Percentiles rank a stretch among this genome's conserved stretches.
These are phyloP conservation scores for Origma solitaria DNA, from an alignment of 2,113 vertebrate genomes.

Conservation along the genomic window DNA sequence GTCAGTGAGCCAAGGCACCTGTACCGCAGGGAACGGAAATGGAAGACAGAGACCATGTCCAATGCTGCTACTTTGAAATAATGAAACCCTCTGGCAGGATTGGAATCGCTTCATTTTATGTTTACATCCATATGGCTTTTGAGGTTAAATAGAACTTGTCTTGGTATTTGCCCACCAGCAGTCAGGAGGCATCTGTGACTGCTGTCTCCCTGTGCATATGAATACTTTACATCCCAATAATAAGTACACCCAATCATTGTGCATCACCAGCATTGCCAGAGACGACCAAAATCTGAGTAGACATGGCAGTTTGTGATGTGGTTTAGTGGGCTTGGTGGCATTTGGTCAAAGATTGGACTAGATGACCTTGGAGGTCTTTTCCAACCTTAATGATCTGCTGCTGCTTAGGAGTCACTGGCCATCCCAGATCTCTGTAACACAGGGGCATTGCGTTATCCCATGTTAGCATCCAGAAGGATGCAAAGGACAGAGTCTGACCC, in stretches of 20 bases:
- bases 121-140: neutral
- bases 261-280: neutral
- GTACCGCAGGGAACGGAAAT: neutral
- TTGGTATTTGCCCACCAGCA: neutral
- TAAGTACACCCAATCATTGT: neutral
- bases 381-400: neutral
- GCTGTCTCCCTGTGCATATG: neutral
- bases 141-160: neutral
- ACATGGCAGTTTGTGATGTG: too few species aligned
- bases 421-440: neutral
- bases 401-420: neutral
- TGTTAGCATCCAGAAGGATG: neutral
- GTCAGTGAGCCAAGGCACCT: neutral
- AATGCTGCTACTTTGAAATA: neutral
- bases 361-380: neutral
- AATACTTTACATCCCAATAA: neutral
- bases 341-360: neutral
- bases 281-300: neutral
- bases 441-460: neutral
- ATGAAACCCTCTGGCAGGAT: neutral
- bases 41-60: neutral
- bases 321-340: neutral
- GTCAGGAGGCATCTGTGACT: neutral
- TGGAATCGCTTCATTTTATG: neutral
- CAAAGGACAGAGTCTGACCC: neutral